Percentiles rank a stretch among this genome's conserved stretches.
These are phyloP conservation scores for Spisula subtruncata DNA, from an alignment of 2,888 invertebrate genomes.

Conservation along the genomic window DNA sequence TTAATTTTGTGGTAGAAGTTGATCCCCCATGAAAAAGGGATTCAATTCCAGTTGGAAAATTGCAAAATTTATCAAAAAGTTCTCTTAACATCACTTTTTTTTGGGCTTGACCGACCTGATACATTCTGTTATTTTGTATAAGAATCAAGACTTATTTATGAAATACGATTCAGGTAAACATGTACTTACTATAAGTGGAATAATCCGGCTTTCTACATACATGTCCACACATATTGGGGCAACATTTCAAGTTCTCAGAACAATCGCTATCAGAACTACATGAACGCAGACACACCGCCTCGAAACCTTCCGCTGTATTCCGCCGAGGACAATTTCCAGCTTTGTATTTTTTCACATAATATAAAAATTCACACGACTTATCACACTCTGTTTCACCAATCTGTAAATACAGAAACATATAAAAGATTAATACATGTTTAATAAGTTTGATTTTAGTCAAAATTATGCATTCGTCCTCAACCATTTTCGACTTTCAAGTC, in stretches of 20 bases:
- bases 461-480: too few relatives aligned
- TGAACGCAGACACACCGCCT: slow-evolving; percentile 85
- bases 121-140: too few relatives aligned
- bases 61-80: too few relatives aligned
- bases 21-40: too few relatives aligned
- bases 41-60: too few relatives aligned
- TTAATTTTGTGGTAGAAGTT: too few relatives aligned
- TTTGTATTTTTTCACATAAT: slow-evolving; percentile 82
- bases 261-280: slow-evolving; percentile 87
- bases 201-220: slow-evolving; percentile 78
- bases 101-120: too few relatives aligned
- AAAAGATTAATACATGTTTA: not conserved
- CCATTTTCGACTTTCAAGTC: too few relatives aligned
- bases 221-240: slow-evolving; percentile 83
- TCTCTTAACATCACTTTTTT: too few relatives aligned
- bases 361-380: slow-evolving; percentile 85
- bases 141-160: too few relatives aligned
- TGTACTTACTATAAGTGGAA: slow-evolving; percentile 53
- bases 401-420: slow-evolving; percentile 46
- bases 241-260: slow-evolving; percentile 86
- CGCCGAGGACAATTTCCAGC: slow-evolving; percentile 86
- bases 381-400: slow-evolving; percentile 56
- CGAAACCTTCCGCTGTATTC: slow-evolving; percentile 74
- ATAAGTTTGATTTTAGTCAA: too few relatives aligned
- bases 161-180: too few relatives aligned